Conservation (phyloP, 1,140 invertebrate genomes). For the Dreissena polymorpha region DNA sequence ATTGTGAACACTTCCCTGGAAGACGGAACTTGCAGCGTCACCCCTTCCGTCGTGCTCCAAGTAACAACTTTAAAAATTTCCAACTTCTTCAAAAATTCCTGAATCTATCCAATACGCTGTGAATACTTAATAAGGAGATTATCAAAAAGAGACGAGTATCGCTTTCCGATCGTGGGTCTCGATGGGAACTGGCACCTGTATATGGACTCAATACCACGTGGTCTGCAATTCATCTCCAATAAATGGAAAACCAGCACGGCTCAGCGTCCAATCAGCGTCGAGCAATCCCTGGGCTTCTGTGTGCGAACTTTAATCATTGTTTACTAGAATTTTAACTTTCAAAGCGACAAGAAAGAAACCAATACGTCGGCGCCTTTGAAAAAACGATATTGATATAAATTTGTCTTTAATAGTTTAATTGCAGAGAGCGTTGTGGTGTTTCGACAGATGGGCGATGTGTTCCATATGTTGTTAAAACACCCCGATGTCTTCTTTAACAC, state of each 20-base stretch:
- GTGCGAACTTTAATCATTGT: not conserved
- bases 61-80: slow-evolving; percentile 29
- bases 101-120: slow-evolving; percentile 25
- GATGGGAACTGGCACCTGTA: slow-evolving; percentile 55
- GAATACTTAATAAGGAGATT: slow-evolving; percentile 51
- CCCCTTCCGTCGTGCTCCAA: slow-evolving; percentile 33
- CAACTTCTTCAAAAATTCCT: too few relatives aligned
- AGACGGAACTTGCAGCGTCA: slow-evolving; percentile 80
- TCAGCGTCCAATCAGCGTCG: slow-evolving; percentile 27
- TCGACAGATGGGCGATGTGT: slow-evolving; percentile 32
- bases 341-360: too few relatives aligned
- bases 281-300: not conserved
- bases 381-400: slow-evolving; percentile 12
- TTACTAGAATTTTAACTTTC: not conserved
- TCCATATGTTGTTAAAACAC: slow-evolving; percentile 25
- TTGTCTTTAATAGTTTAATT: slow-evolving; percentile 43
- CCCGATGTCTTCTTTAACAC: not conserved
- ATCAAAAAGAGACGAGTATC: slow-evolving; percentile 53
- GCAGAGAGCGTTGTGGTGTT: slow-evolving; percentile 16
- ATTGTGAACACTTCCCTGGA: slow-evolving; percentile 85
- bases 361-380: not conserved
- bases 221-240: slow-evolving; percentile 45
- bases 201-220: slow-evolving; percentile 44
- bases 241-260: slow-evolving; percentile 14
- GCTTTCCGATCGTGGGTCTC: slow-evolving; percentile 46